Evolutionary conservation across 1,140 invertebrate species (phyloP).

Genomic region (Saxidomus purpurata): DNA sequence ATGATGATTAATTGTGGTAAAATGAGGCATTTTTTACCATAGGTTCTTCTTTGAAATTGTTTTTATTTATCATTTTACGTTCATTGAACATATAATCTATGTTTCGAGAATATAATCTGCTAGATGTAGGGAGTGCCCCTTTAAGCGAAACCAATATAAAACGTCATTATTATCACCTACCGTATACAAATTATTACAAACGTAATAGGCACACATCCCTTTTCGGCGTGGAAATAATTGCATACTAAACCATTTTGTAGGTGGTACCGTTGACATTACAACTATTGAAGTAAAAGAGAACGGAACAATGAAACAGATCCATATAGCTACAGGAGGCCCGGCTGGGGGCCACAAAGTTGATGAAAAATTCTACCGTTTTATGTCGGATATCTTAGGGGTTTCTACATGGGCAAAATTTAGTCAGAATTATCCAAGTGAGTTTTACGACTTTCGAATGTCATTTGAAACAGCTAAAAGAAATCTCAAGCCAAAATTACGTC

Average conservation of each 20-base stretch:
- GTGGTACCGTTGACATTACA: constrained; percentile 41
- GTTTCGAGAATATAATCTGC: too few species aligned
- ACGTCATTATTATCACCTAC: too few species aligned
- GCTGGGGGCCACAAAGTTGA: constrained; percentile 22
- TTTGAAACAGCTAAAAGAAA: constrained; percentile 31
- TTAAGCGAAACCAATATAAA: too few species aligned
- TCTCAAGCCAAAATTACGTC: not conserved
- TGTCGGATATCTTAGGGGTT: not conserved
- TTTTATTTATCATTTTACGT: too few species aligned
- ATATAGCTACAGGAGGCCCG: constrained; percentile 16
- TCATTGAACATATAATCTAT: too few species aligned
- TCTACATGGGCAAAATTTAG: not conserved
- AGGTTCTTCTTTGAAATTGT: too few species aligned
- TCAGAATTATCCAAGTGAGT: not conserved
- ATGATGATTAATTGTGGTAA: too few species aligned
- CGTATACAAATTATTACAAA: too few species aligned
- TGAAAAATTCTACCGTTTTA: constrained; percentile 18
- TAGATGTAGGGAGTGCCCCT: too few species aligned
- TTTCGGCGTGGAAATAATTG: too few species aligned
- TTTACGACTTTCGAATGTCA: constrained; percentile 16
- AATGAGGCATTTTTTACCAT: too few species aligned
- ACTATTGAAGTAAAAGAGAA: not conserved
- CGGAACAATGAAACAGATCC: constrained; percentile 33
- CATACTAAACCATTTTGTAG: not conserved
- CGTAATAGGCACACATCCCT: too few species aligned